Conservation (phyloP, 2,113 vertebrate genomes). For the Brachirus orientalis region DNA sequence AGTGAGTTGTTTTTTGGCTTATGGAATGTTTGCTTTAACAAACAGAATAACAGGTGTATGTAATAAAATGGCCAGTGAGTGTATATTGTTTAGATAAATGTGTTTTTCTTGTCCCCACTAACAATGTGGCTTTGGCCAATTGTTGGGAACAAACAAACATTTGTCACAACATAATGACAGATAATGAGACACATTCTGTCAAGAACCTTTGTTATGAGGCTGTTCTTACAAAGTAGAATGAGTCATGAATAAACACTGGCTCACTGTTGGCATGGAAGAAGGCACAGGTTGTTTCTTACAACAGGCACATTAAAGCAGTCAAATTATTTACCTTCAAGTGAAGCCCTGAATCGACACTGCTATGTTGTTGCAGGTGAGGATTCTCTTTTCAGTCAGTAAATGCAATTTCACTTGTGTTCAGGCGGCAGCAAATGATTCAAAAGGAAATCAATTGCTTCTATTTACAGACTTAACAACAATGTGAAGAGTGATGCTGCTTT, state of each 20-base stretch:
- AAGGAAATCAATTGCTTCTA: background rate
- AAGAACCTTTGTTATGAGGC: constrained; percentile 21
- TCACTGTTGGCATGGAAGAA: constrained; percentile 4
- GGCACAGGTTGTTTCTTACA: constrained; percentile 3
- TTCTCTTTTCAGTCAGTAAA: constrained; percentile 4
- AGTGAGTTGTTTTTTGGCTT: too few species aligned
- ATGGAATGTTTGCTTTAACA: too few species aligned
- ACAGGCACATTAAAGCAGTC: constrained; percentile 12
- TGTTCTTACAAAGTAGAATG: constrained; percentile 12
- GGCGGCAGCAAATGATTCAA: constrained; percentile 1
- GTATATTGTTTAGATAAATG: too few species aligned
- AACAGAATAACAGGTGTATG: too few species aligned
- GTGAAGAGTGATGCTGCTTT: constrained; percentile 7
- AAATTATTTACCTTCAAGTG: constrained; percentile 33
- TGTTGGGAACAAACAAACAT: constrained; percentile 19
- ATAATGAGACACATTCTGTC: constrained; percentile 37
- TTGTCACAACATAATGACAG: constrained; percentile 21
- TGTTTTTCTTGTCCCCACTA: too few species aligned
- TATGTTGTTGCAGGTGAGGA: background rate
- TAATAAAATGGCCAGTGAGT: too few species aligned
- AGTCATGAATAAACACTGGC: constrained; percentile 4
- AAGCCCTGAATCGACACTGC: constrained; percentile 8
- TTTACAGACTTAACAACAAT: constrained; percentile 1
- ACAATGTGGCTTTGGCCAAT: background rate
- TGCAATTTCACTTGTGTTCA: constrained; percentile 20